A percentile compares a stretch with the other conserved stretches of the same genome.
phyloP scores from a whole-genome alignment of 2,797 vertebrate genomes.

The Chelidonichthys spinosus region DNA sequence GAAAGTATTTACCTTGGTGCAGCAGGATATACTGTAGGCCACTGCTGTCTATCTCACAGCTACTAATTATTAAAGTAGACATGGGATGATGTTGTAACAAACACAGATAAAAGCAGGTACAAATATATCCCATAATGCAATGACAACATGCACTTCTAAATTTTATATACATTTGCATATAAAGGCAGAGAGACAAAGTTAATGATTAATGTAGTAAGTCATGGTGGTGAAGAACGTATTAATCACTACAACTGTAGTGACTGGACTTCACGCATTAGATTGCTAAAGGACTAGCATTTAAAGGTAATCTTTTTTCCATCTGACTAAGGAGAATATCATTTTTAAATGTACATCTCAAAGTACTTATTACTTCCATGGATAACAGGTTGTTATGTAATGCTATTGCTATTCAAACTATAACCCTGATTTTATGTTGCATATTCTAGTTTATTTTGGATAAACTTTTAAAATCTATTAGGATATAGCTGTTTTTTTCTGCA shows the following conservation, averaged over 20 bases:
- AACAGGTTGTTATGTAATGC: neutral
- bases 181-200: neutral
- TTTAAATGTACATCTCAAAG: neutral
- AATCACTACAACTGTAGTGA: neutral
- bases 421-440: neutral
- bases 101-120: neutral
- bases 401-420: neutral
- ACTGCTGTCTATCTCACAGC: conserved; percentile 9
- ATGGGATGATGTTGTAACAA: neutral
- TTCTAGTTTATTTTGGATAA: neutral
- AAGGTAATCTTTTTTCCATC: neutral
- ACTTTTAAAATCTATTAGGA: neutral
- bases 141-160: neutral
- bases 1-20: conserved; percentile 59
- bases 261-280: neutral
- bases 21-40: conserved; percentile 14
- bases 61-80: conserved; percentile 1
- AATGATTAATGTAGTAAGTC: neutral
- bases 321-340: neutral
- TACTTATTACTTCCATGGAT: neutral
- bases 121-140: neutral
- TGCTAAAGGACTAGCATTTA: neutral
- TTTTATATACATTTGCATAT: neutral
- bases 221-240: neutral
- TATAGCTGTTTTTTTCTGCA: neutral